Evolutionary conservation across 2,888 invertebrate species (phyloP).

Genomic region (Erebia epiphron): DNA sequence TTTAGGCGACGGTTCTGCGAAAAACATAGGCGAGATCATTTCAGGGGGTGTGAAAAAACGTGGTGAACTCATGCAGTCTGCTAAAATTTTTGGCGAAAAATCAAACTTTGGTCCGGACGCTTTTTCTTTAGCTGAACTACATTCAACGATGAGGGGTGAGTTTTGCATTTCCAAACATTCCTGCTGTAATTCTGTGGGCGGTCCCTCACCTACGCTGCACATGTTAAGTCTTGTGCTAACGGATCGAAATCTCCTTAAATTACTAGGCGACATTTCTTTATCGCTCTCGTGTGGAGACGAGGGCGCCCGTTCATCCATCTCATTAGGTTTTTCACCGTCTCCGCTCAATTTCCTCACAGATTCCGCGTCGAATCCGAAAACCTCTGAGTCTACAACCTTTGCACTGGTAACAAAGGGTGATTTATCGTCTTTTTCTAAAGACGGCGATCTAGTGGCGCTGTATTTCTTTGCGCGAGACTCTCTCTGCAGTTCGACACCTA

Average conservation of each 20-base stretch:
- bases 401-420: slow-evolving; percentile 67
- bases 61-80: slow-evolving; percentile 68
- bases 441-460: slow-evolving; percentile 76
- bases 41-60: slow-evolving; percentile 76
- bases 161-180: slow-evolving; percentile 71
- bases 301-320: slow-evolving; percentile 44
- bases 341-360: slow-evolving; percentile 55
- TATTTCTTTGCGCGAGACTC: slow-evolving; percentile 68
- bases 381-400: slow-evolving; percentile 57
- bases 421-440: slow-evolving; percentile 79
- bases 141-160: slow-evolving; percentile 69
- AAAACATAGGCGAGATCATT: slow-evolving; percentile 71
- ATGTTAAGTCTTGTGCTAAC: slow-evolving; percentile 73
- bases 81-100: slow-evolving; percentile 71
- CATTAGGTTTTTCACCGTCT: slow-evolving; percentile 47
- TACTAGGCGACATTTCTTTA: slow-evolving; percentile 61
- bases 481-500: slow-evolving; percentile 62
- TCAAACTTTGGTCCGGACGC: slow-evolving; percentile 70
- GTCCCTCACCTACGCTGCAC: slow-evolving; percentile 65
- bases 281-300: slow-evolving; percentile 53
- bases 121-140: slow-evolving; percentile 73
- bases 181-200: slow-evolving; percentile 60
- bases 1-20: slow-evolving; percentile 71
- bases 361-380: slow-evolving; percentile 71
- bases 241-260: slow-evolving; percentile 66